Evolutionary conservation across 2,888 invertebrate species (phyloP).

Genomic region (Branchellion lobata): DNA sequence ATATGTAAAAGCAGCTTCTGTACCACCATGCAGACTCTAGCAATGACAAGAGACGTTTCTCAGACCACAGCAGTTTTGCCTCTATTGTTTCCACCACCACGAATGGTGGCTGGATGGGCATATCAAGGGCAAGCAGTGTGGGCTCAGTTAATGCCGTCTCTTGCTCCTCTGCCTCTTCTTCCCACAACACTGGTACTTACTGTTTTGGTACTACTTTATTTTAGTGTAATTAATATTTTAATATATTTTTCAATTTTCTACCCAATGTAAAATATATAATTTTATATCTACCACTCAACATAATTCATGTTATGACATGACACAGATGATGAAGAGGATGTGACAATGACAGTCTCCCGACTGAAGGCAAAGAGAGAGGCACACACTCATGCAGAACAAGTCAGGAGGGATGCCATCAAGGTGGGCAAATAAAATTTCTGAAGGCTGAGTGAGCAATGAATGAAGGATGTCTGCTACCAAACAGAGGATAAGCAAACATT

Average conservation of each 20-base stretch:
- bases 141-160: slow-evolving; percentile 59
- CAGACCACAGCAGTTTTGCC: background rate
- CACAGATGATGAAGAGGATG: slow-evolving; percentile 63
- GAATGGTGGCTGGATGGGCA: background rate
- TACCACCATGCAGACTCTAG: too few species aligned
- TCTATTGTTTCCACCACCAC: background rate
- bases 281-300: too few species aligned
- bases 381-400: slow-evolving; percentile 94
- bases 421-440: slow-evolving; percentile 52
- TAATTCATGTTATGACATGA: background rate
- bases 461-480: background rate
- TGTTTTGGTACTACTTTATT: background rate
- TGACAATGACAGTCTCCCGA: slow-evolving; percentile 70
- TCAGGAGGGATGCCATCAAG: slow-evolving; percentile 91
- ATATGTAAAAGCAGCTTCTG: too few species aligned
- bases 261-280: too few species aligned
- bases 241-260: background rate
- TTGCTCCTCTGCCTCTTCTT: slow-evolving; percentile 60
- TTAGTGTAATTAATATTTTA: too few species aligned
- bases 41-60: slow-evolving; percentile 46
- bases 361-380: slow-evolving; percentile 93
- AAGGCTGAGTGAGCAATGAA: background rate
- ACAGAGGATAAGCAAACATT: background rate
- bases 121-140: slow-evolving; percentile 57
- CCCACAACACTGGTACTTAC: slow-evolving; percentile 58